Evolutionary conservation across 2,888 invertebrate genomes (phyloP).

Genomic region (Trissoscelio sp.): DNA sequence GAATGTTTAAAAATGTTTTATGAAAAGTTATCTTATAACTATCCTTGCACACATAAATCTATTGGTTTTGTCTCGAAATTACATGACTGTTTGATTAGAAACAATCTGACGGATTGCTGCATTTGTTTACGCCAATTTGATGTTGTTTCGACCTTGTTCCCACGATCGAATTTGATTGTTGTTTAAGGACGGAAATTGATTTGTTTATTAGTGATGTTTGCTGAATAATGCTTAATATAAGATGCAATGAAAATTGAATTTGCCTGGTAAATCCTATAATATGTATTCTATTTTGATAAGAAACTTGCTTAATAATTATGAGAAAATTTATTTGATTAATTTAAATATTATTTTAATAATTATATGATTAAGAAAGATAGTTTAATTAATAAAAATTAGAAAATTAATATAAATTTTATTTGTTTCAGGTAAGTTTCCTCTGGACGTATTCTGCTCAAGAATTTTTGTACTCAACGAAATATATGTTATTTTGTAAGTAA

Average conservation of each 20-base stretch:
- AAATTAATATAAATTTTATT: background rate
- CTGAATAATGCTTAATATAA: slow-evolving; percentile 13
- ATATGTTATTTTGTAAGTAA: too few relatives aligned
- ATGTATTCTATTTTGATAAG: too few relatives aligned
- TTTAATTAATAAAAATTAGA: background rate
- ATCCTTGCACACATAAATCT: too few relatives aligned
- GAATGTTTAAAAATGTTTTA: too few relatives aligned
- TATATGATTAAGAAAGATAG: too few relatives aligned
- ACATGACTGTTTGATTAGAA: slow-evolving; percentile 6
- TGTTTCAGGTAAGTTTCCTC: slow-evolving; percentile 17
- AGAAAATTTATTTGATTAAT: too few relatives aligned
- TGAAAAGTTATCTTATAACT: too few relatives aligned
- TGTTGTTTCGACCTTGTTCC: slow-evolving; percentile 22
- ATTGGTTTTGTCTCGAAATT: too few relatives aligned
- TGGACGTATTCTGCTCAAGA: too few relatives aligned
- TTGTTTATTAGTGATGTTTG: slow-evolving; percentile 2
- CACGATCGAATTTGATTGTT: slow-evolving; percentile 15
- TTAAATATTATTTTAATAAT: too few relatives aligned
- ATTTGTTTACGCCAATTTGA: background rate
- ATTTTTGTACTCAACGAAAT: too few relatives aligned
- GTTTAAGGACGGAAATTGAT: slow-evolving; percentile 34
- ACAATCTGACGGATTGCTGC: slow-evolving; percentile 16
- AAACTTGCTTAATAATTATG: too few relatives aligned
- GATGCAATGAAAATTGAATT: background rate
- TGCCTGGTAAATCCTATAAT: background rate